Base-by-base conservation (phyloP, 2,888 invertebrate genomes). In the Actias luna region DNA sequence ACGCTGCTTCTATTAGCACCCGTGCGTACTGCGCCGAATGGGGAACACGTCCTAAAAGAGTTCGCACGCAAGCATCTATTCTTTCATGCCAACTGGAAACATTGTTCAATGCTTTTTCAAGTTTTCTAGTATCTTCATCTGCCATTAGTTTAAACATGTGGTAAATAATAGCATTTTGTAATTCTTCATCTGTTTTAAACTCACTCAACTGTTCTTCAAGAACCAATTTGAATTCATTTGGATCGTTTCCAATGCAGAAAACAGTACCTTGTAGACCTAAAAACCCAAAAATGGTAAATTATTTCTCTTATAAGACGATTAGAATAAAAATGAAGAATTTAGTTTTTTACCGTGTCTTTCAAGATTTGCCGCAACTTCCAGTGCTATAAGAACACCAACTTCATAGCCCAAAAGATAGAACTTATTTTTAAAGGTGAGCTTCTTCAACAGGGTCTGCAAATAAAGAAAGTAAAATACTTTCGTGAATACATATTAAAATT, bases 321-420 rank as follows among this genome's bases (percentile, higher is more conserved):
- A 12, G 18, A 16, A 33, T 12, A 52, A 5, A 58, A 12, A 18
- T 1, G 12, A 8, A 61, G 4, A 50, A 33, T 16, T 25, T 12
- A 42, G 2, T 31, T 36, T 33, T 25, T 65, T 70, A 86, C 86
- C 86, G n/a, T 75, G 65, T 5, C 72, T 65, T 74, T 86, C 87
- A 7, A 86, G 68, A 59, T 82, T 72, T 5, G 77, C 69, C 3
- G 82, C 82, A 59, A 85, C 68, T 67, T 84, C 83, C n/a, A 87
- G 64, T 12, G 81, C 83, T 0, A 79, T 68, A 3, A 73, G 29
- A 0, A 78, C 73, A 4, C 86, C 85, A 33, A 69, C 69, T 63
- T 85, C 84, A 46, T 82, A 84, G 5, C 84, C 86, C 62, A 84
- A 42, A 0, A 87, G 60, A 59, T 78, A 77, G 62, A 85, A 87